Base-by-base conservation (phyloP, 2,888 invertebrate species). In the Opisthograptis luteolata region DNA sequence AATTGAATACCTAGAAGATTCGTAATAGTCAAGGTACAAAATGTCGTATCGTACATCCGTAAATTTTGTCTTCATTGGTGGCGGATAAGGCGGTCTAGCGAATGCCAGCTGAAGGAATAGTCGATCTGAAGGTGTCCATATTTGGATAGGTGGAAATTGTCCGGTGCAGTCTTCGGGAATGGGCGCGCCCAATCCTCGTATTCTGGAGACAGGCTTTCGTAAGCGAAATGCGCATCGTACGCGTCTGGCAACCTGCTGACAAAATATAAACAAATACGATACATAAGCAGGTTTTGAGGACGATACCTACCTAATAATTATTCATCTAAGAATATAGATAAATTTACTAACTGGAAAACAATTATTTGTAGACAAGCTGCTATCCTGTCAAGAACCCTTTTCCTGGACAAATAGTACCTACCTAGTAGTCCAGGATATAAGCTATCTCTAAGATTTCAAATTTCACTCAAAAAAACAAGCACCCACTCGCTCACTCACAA, bases 101-200 rank as follows among this genome's bases (percentile, higher is more conserved):
- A 95, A 79, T 94, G 94, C 96, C 96, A 96, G 82, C 95, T 96
- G 81, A 93, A 94, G 1, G 95, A 95, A 71, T 96, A 96, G 76
- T 96, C 96, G 63, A 96, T 96, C 85, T 95, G 94, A 35, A 96
- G 87, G 68, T 96, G 93, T 42, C 96, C 96, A 70, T 95, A 95
- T 66, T 94, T 93, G 70, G 95, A 96, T 52, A 96, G 84, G 58
- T 95, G 95, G 80, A 95, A 93, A 76, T 93, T 93, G 35, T 92
- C 90, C 2, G 93, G 93, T 42, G 92, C 87, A 1, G 90, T 78
- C 72, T 94, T 92, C 40, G 96, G 93, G 77, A 96, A 95, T 35
- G 95, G 95, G 66, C 96, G 94, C 84, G 87, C 95, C 95, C 70
- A 95, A 55, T 89, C 89, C 64, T 88, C 90, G 53, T 91, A 91